These are phyloP conservation scores for Poeciliopsis occidentalis DNA, from an alignment of 2,113 vertebrate species.

Conservation along the genomic window DNA sequence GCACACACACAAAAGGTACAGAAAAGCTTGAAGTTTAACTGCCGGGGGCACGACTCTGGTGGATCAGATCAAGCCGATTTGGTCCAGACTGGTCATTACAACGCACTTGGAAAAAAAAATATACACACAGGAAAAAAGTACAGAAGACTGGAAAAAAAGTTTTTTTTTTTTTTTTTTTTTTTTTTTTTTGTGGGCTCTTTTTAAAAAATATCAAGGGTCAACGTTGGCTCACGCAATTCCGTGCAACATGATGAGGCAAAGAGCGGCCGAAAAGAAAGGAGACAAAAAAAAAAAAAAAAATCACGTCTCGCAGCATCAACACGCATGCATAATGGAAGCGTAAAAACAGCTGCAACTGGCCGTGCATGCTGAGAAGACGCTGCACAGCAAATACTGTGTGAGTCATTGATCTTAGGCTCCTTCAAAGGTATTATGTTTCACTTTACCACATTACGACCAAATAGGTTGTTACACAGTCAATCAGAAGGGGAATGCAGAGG, in stretches of 20 bases:
- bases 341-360: constrained; percentile 64
- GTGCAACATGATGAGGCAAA: constrained; percentile 58
- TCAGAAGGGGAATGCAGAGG: constrained; percentile 40
- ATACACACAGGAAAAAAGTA: constrained; percentile 4
- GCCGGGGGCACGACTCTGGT: constrained; percentile 40
- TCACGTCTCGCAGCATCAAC: constrained; percentile 72
- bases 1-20: constrained; percentile 39
- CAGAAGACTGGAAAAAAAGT: constrained; percentile 27
- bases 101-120: constrained; percentile 3
- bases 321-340: constrained; percentile 69
- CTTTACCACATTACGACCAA: constrained; percentile 55
- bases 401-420: constrained; percentile 64
- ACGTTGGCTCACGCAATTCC: constrained; percentile 65
- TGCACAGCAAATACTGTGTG: constrained; percentile 56
- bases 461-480: constrained; percentile 63
- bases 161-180: constrained; percentile 12
- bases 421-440: constrained; percentile 55
- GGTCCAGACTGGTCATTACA: constrained; percentile 31
- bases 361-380: constrained; percentile 59
- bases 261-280: constrained; percentile 42
- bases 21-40: constrained; percentile 30
- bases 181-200: constrained; percentile 39
- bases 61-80: constrained; percentile 33
- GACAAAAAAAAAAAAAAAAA: constrained; percentile 6
- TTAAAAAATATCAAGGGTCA: constrained; percentile 69